These are phyloP conservation scores for Synanthedon vespiformis DNA, from an alignment of 2,888 invertebrate species.

Conservation along the genomic window DNA sequence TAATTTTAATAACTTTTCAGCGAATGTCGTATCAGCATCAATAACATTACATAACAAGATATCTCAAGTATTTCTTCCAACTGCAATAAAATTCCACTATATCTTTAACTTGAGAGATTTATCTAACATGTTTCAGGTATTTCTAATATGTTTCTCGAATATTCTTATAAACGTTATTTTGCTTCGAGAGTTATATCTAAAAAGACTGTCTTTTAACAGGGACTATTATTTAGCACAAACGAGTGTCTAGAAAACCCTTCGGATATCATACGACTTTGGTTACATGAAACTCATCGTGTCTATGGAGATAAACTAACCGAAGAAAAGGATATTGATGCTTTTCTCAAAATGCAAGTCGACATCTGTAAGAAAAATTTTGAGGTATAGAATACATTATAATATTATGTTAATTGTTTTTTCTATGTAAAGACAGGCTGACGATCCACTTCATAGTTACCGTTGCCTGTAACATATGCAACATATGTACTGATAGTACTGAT, in stretches of 20 bases:
- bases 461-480: too few species aligned
- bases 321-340: slow-evolving; percentile 91
- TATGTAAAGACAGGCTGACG: too few species aligned
- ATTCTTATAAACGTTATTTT: not conserved
- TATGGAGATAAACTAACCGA: slow-evolving; percentile 94
- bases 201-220: slow-evolving; percentile 66
- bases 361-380: slow-evolving; percentile 94
- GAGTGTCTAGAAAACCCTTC: slow-evolving; percentile 85
- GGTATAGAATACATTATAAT: slow-evolving; percentile 42
- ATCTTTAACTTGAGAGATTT: slow-evolving; percentile 95
- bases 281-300: slow-evolving; percentile 93
- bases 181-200: not conserved
- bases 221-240: slow-evolving; percentile 88
- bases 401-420: not conserved
- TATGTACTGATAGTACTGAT: too few species aligned
- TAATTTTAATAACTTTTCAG: slow-evolving; percentile 22
- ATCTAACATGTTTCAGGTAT: slow-evolving; percentile 93
- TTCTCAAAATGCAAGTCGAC: slow-evolving; percentile 89
- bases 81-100: slow-evolving; percentile 96
- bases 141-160: not conserved
- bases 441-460: too few species aligned
- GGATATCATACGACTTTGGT: slow-evolving; percentile 90
- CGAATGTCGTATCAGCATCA: slow-evolving; percentile 83
- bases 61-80: slow-evolving; percentile 90
- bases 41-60: slow-evolving; percentile 88